phyloP scores from a whole-genome alignment of 2,888 invertebrate species.

The Rhynchonema sp. region DNA sequence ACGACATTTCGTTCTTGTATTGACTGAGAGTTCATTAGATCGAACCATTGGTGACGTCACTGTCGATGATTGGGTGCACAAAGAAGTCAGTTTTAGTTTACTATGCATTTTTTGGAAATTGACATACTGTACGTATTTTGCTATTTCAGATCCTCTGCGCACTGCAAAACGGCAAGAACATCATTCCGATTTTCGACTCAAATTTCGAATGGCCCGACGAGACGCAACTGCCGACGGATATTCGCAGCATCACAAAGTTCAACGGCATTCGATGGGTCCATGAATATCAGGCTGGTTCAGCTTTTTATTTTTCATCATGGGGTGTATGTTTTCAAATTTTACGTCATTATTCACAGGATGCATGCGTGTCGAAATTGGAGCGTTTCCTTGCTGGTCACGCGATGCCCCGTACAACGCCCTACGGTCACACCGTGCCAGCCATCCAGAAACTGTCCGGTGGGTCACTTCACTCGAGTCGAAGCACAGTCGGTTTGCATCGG shows the following conservation, averaged over 20 bases:
- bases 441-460: no score
- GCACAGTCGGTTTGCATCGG: no score
- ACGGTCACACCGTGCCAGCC: no score
- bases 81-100: slow-evolving; percentile 35
- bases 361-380: slow-evolving; percentile 95
- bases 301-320: no score
- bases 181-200: slow-evolving; percentile 94
- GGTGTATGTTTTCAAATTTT: no score
- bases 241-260: slow-evolving; percentile 82
- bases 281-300: slow-evolving; percentile 93
- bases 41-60: slow-evolving; percentile 76
- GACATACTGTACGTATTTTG: no score
- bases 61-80: slow-evolving; percentile 96
- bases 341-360: no score
- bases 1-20: slow-evolving; percentile 80
- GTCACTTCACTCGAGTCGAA: no score
- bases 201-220: slow-evolving; percentile 78
- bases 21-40: slow-evolving; percentile 82
- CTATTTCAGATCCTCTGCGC: slow-evolving; percentile 38
- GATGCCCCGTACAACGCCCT: no score
- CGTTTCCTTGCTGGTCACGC: no score
- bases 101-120: no score
- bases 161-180: slow-evolving; percentile 82
- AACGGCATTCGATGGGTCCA: slow-evolving; percentile 91
- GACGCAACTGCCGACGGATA: slow-evolving; percentile 81